These are phyloP conservation scores for Cotesia glomerata DNA, from an alignment of 1,140 invertebrate genomes.

Conservation along the genomic window DNA sequence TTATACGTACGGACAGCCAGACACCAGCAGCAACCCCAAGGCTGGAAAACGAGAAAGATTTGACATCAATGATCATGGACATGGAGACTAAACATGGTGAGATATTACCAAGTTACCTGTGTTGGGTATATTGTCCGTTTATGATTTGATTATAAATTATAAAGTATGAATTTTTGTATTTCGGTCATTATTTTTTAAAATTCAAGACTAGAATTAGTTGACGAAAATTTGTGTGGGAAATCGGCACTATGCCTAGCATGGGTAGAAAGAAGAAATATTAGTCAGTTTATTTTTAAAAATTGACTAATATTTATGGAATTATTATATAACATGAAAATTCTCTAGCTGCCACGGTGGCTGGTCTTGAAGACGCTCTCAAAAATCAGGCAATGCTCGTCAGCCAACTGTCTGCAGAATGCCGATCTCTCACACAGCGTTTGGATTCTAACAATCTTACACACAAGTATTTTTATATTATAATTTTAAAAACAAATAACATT, in stretches of 20 bases:
- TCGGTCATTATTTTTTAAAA: neutral
- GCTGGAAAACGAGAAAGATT: conserved; percentile 69
- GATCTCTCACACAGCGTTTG: conserved; percentile 82
- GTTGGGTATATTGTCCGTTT: conserved; percentile 58
- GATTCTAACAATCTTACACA: conserved; percentile 81
- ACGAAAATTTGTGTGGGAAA: conserved; percentile 55
- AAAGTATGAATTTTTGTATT: conserved; percentile 14
- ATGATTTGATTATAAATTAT: conserved; percentile 25
- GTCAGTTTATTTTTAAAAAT: conserved; percentile 43
- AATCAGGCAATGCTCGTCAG: conserved; percentile 87
- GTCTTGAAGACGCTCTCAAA: conserved; percentile 83
- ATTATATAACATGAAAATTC: conserved; percentile 45
- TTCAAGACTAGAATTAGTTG: conserved; percentile 52
- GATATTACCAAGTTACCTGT: conserved; percentile 52
- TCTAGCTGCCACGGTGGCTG: conserved; percentile 81
- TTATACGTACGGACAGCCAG: conserved; percentile 39
- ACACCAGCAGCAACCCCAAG: conserved; percentile 58
- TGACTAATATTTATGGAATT: conserved; percentile 50
- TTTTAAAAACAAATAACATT: conserved; percentile 51
- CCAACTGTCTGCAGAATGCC: conserved; percentile 84
- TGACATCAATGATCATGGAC: conserved; percentile 74
- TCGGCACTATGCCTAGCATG: conserved; percentile 60
- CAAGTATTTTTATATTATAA: conserved; percentile 70
- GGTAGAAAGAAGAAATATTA: conserved; percentile 45
- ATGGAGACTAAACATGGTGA: conserved; percentile 84